Percentiles rank a stretch among this genome's conserved stretches.
Conservation (phyloP, 1,140 invertebrate genomes). For the Lysiphlebus fabarum region DNA sequence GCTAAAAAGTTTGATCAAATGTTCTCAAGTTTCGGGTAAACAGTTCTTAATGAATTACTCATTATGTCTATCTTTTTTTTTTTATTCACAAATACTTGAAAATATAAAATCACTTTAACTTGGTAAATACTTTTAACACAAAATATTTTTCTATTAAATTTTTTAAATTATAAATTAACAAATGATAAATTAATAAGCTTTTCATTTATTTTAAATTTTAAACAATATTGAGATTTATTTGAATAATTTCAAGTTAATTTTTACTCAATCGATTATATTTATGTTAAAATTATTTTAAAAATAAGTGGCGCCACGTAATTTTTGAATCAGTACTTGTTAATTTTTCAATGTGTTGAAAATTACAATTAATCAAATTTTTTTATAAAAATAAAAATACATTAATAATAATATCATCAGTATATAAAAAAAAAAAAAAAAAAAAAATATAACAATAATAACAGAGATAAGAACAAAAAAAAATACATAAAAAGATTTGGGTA, state of each 20-base stretch:
- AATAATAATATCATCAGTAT: too few species aligned
- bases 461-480: too few species aligned
- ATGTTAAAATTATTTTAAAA: conserved; percentile 20
- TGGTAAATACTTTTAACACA: too few species aligned
- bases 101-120: too few species aligned
- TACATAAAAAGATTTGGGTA: too few species aligned
- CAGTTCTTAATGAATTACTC: conserved; percentile 30
- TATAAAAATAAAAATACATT: background rate
- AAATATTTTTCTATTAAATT: background rate
- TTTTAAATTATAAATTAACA: background rate
- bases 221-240: too few species aligned
- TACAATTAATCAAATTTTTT: conserved; percentile 6
- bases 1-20: conserved; percentile 24
- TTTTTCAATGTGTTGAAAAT: background rate
- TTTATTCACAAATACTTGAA: background rate
- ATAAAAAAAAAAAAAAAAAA: too few species aligned
- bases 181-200: too few species aligned
- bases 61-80: conserved; percentile 1
- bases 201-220: too few species aligned
- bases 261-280: conserved; percentile 15
- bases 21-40: conserved; percentile 18
- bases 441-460: too few species aligned
- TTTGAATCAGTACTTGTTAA: conserved; percentile 6
- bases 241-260: too few species aligned
- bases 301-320: conserved; percentile 22